Evolutionary conservation across 2,797 vertebrate genomes (phyloP).

Genomic region (Darevskia nairensis): DNA sequence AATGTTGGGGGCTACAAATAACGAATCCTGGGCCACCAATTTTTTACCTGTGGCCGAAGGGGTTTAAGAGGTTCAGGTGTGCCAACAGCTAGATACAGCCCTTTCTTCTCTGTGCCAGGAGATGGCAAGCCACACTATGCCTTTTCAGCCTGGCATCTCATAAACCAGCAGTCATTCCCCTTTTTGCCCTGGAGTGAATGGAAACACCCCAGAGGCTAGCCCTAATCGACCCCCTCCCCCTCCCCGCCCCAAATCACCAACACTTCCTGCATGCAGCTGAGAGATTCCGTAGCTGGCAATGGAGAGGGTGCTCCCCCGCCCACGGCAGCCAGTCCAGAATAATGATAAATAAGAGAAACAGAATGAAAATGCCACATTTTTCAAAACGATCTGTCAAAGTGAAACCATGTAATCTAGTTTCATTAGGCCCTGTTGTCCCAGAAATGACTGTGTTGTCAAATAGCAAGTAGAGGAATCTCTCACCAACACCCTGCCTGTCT

Average conservation of each 20-base stretch:
- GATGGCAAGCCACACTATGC: neutral
- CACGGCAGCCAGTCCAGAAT: neutral
- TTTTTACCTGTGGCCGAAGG: neutral
- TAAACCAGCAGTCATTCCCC: neutral
- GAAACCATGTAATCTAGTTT: neutral
- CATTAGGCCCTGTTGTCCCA: neutral
- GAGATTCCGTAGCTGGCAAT: no score
- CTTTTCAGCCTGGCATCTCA: neutral
- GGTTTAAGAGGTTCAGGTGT: neutral
- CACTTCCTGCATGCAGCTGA: rapidly evolving
- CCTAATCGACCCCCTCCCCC: no score
- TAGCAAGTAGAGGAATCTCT: neutral
- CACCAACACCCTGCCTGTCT: slow-evolving; percentile 28
- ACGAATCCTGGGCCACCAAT: neutral
- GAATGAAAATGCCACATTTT: slow-evolving; percentile 20
- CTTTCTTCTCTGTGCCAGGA: neutral
- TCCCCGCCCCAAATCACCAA: no score
- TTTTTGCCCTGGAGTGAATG: neutral
- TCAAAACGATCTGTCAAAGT: neutral
- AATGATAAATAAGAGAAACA: slow-evolving; percentile 1
- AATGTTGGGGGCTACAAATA: neutral
- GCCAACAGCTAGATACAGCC: neutral
- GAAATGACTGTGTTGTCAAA: neutral
- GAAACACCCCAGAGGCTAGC: neutral
- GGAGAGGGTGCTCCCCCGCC: neutral